A percentile compares a stretch with the other conserved stretches of the same genome.
phyloP scores from a whole-genome alignment of 2,888 invertebrate species.

The Zygothrica quintamaculata region DNA sequence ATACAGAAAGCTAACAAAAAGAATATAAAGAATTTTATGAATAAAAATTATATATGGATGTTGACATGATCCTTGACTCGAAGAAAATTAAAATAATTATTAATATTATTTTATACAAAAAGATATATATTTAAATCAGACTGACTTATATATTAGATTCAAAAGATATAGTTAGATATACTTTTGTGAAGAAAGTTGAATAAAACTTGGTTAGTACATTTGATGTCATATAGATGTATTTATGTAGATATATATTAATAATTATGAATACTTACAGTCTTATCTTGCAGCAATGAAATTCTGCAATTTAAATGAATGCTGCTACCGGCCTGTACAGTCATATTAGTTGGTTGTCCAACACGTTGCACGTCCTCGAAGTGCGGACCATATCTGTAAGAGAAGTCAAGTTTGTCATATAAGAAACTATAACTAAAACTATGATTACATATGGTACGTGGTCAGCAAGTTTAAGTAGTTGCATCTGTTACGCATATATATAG shows the following conservation, averaged over 20 bases:
- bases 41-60: no score
- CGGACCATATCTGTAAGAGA: constrained; percentile 87
- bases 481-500: background rate
- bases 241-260: constrained; percentile 9
- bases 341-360: constrained; percentile 88
- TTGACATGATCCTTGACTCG: no score
- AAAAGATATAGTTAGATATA: no score
- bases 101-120: no score
- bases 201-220: no score
- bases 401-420: constrained; percentile 3
- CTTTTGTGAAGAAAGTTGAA: no score
- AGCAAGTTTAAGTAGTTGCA: constrained; percentile 7
- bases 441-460: constrained; percentile 17
- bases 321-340: constrained; percentile 90
- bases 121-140: no score
- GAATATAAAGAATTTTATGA: no score
- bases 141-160: no score
- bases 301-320: constrained; percentile 90
- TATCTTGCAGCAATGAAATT: constrained; percentile 90
- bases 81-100: no score
- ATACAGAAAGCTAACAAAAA: no score
- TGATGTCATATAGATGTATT: constrained; percentile 9
- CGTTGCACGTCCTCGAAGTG: constrained; percentile 87
- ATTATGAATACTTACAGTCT: constrained; percentile 87
- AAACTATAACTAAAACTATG: constrained; percentile 10